These are phyloP conservation scores for Drosophila aff. DNA, from an alignment of 1,140 invertebrate species.

Conservation along the genomic window DNA sequence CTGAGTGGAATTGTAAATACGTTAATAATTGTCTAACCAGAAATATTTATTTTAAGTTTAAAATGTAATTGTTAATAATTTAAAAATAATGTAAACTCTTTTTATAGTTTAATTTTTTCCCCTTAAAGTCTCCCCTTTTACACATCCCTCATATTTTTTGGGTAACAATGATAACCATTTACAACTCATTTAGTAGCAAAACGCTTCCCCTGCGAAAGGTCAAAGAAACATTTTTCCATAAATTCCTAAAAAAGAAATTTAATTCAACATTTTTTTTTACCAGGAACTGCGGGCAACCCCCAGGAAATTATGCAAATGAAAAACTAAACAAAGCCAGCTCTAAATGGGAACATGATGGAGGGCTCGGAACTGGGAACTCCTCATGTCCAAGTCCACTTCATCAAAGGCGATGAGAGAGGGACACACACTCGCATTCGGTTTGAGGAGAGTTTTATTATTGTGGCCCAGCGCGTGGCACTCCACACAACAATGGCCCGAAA, in stretches of 20 bases:
- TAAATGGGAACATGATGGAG: constrained; percentile 25
- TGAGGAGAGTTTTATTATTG: constrained; percentile 55
- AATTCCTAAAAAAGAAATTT: constrained; percentile 30
- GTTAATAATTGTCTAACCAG: too few relatives aligned
- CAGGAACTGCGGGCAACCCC: constrained; percentile 68
- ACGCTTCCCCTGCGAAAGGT: constrained; percentile 11
- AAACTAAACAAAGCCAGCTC: constrained; percentile 53
- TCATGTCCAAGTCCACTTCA: constrained; percentile 66
- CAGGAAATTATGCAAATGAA: constrained; percentile 69
- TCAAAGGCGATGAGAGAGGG: constrained; percentile 72
- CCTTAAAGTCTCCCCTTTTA: background rate
- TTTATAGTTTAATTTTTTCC: background rate
- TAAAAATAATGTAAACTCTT: background rate
- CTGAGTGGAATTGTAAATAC: too few relatives aligned
- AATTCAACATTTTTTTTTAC: constrained; percentile 39
- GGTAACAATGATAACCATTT: background rate
- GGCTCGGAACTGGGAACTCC: constrained; percentile 15
- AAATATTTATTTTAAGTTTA: background rate
- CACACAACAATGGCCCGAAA: constrained; percentile 44
- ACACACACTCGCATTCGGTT: constrained; percentile 30
- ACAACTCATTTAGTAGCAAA: constrained; percentile 31
- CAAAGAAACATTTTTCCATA: constrained; percentile 9
- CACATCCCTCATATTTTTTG: constrained; percentile 18
- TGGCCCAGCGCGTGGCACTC: constrained; percentile 69
- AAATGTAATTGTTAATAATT: too few relatives aligned